Evolutionary conservation across 2,888 invertebrate species (phyloP).

Genomic region (Scaptomyza parva): DNA sequence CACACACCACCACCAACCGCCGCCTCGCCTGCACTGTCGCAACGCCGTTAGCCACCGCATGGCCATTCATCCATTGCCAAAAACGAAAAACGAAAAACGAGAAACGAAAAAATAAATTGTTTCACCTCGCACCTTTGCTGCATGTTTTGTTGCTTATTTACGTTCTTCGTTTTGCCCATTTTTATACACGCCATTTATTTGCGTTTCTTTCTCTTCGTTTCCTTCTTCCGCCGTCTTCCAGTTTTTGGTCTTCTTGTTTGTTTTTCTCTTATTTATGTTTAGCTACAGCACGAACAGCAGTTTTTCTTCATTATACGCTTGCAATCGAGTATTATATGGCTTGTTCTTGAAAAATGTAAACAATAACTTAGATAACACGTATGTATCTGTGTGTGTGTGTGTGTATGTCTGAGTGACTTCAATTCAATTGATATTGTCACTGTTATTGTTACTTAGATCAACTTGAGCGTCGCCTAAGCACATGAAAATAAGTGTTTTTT

Average conservation of each 20-base stretch:
- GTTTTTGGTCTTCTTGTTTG: constrained; percentile 15
- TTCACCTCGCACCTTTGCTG: constrained; percentile 51
- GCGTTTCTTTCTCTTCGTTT: constrained; percentile 22
- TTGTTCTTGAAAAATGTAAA: constrained; percentile 1
- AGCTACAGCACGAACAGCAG: constrained; percentile 21
- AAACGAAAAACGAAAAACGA: constrained; percentile 21
- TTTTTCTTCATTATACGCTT: constrained; percentile 39
- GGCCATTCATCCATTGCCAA: constrained; percentile 50
- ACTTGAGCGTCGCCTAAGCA: background rate
- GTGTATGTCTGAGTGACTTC: background rate
- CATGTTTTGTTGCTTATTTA: constrained; percentile 67
- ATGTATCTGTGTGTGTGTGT: too few relatives aligned
- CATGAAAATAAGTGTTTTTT: background rate
- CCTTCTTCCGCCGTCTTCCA: constrained; percentile 14
- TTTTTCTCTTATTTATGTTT: constrained; percentile 42
- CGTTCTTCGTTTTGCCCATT: constrained; percentile 65
- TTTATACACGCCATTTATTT: constrained; percentile 77
- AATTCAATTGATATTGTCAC: constrained; percentile 1
- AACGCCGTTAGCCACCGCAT: constrained; percentile 5
- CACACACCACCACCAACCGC: background rate
- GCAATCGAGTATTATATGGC: background rate
- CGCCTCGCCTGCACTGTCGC: too few relatives aligned
- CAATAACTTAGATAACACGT: background rate
- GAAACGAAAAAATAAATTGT: too few relatives aligned
- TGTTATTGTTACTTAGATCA: background rate